Base-by-base conservation (phyloP, 2,797 vertebrate species). In the Spheniscus humboldti region DNA sequence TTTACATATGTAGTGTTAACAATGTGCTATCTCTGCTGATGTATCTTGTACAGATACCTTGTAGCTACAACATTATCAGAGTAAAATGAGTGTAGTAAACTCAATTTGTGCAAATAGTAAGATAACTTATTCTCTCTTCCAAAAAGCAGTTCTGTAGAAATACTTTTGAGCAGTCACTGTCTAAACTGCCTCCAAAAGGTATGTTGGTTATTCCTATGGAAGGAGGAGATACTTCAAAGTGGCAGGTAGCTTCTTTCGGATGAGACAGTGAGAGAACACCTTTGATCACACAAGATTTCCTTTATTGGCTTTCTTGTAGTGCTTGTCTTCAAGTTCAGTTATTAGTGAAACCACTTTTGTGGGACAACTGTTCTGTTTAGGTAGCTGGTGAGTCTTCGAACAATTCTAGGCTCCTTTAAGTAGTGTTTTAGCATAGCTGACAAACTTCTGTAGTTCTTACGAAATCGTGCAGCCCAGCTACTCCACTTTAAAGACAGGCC, bases 21-120 rank as follows among this genome's bases (percentile, higher is more conserved):
- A 59, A 55, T 45, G 92, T 95, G 95, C 94, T 94, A 60, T 96
- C 91, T 97, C 93, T 97, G 96, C 96, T 92, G 56, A 57, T 90
- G 27, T 45, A 86, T 96, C 96, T 86, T 97, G 95, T 97, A 90
- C 80, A 92, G 91, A 89, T 76, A 86, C 52, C 59, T 95, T 88
- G 86, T 97, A 93, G 94, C 93, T 87, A 79, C 66, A 88, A 62
- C 50, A 11, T 91, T 84, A 77, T 60, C 75, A 37, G 91, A 84
- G 74, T 80, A 88, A 88, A 94, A 90, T n/a, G 18, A 94, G 90
- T 90, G 55, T 96, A 94, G 94, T 97, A 72, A 91, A 76, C 88
- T 91, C 74, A 68, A 4, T 57, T 67, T 83, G 94, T 96, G 90
- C 86, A 79, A 78, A 91, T 79, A 84, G 50, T 94, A 57, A 73